These are phyloP conservation scores for Diorhabda elongata DNA, from an alignment of 1,140 invertebrate genomes.

Conservation along the genomic window DNA sequence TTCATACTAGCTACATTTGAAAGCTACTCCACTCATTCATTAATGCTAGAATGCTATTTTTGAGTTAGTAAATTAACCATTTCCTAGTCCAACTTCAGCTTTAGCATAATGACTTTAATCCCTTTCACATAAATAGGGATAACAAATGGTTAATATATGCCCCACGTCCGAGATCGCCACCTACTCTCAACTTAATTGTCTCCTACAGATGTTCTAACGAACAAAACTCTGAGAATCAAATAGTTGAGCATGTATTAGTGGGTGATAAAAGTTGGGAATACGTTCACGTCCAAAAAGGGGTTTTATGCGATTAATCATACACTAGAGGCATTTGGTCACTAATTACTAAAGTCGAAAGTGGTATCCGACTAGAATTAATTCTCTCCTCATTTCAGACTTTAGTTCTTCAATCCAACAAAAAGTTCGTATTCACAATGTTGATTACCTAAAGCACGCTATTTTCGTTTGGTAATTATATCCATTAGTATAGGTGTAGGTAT, in stretches of 20 bases:
- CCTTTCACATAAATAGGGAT: background rate
- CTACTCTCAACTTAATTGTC: conserved; percentile 11
- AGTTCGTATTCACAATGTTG: conserved; percentile 19
- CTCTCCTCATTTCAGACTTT: conserved; percentile 10
- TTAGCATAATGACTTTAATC: too few relatives aligned
- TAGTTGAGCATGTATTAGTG: conserved; percentile 3
- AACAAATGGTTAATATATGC: background rate
- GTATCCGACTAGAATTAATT: conserved; percentile 10
- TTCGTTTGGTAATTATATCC: conserved; percentile 19
- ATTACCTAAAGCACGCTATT: conserved; percentile 19
- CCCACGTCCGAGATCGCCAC: background rate
- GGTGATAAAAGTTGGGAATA: conserved; percentile 18
- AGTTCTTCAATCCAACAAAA: conserved; percentile 15
- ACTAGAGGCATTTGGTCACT: conserved; percentile 16
- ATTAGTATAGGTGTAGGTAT: conserved; percentile 17
- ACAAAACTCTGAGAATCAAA: conserved; percentile 12
- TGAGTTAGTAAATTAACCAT: too few relatives aligned
- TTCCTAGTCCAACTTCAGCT: too few relatives aligned
- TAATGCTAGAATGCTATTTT: too few relatives aligned
- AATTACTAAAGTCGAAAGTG: conserved; percentile 15
- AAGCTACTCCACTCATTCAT: too few relatives aligned
- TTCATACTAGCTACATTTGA: too few relatives aligned
- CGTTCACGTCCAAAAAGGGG: conserved; percentile 4
- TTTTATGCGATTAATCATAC: conserved; percentile 14
- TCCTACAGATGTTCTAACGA: conserved; percentile 18